Conservation (phyloP, 2,797 vertebrate genomes). For the Mustela erminea region DNA sequence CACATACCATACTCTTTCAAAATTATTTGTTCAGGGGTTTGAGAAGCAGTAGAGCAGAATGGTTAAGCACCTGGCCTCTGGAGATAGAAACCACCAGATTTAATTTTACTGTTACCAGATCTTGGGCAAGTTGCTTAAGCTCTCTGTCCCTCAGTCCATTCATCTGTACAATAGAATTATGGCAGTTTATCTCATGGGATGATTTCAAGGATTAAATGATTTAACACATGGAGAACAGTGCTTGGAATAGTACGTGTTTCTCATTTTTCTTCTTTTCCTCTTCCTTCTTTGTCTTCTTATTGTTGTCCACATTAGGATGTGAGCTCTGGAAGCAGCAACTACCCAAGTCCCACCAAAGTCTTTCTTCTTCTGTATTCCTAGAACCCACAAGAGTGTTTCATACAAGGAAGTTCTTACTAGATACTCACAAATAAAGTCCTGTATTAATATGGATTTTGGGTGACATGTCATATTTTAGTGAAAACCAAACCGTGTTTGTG, state of each 20-base stretch:
- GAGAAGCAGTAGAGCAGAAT: background rate
- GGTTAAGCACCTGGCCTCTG: background rate
- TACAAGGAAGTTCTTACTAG: background rate
- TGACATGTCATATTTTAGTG: background rate
- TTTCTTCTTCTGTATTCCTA: background rate
- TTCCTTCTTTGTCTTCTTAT: background rate
- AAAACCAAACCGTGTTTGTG: background rate
- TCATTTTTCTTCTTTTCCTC: rapidly evolving
- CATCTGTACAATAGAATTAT: background rate
- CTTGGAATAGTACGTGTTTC: background rate
- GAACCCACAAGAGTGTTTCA: background rate
- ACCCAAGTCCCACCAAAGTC: background rate
- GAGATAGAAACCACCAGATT: background rate
- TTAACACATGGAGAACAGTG: background rate
- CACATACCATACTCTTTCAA: background rate
- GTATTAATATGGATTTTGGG: background rate
- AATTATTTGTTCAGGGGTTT: background rate
- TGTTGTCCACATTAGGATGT: background rate
- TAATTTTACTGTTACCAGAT: background rate
- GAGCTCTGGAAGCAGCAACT: background rate
- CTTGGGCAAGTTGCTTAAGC: background rate
- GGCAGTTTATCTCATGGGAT: background rate
- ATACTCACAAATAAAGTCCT: background rate
- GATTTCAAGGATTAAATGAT: background rate
- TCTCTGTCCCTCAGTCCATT: background rate